Evolutionary conservation across 2,888 invertebrate species (phyloP).

Genomic region (Nycteola revayana): DNA sequence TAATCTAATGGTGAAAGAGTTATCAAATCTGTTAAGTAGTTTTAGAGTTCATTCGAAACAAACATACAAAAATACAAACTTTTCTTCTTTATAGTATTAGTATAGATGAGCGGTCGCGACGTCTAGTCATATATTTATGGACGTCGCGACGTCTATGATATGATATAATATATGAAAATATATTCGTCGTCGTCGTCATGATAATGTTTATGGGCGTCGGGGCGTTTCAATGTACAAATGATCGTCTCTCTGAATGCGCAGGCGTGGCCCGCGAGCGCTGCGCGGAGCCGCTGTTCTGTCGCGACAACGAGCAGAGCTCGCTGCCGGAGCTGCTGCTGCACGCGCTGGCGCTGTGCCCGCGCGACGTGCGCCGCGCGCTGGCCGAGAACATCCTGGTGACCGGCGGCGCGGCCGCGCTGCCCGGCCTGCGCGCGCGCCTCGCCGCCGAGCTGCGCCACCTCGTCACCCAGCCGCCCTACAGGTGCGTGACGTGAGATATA

Average conservation of each 20-base stretch:
- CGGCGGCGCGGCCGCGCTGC: slow-evolving; percentile 92
- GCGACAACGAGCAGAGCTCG: slow-evolving; percentile 85
- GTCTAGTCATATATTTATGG: too few species aligned
- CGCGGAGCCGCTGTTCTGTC: slow-evolving; percentile 92
- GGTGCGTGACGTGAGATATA: slow-evolving; percentile 35
- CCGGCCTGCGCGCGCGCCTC: slow-evolving; percentile 91
- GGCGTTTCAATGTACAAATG: too few species aligned
- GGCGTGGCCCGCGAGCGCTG: slow-evolving; percentile 88
- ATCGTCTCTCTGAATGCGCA: not conserved
- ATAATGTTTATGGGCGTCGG: not conserved
- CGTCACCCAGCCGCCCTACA: slow-evolving; percentile 83
- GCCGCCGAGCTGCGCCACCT: slow-evolving; percentile 88
- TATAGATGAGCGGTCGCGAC: too few species aligned
- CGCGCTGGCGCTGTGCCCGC: slow-evolving; percentile 14
- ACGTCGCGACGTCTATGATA: too few species aligned
- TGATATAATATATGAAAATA: too few species aligned
- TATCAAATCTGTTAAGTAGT: too few species aligned
- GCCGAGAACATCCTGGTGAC: slow-evolving; percentile 92
- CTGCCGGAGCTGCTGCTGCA: slow-evolving; percentile 90
- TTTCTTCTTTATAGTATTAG: too few species aligned
- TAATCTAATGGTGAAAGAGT: too few species aligned
- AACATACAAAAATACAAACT: too few species aligned
- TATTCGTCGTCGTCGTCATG: too few species aligned
- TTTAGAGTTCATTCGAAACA: too few species aligned
- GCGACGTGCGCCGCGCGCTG: slow-evolving; percentile 86